A percentile compares a stretch with the other conserved stretches of the same genome.
These are phyloP conservation scores for Nebria ingens DNA, from an alignment of 1,140 invertebrate genomes.

Conservation along the genomic window DNA sequence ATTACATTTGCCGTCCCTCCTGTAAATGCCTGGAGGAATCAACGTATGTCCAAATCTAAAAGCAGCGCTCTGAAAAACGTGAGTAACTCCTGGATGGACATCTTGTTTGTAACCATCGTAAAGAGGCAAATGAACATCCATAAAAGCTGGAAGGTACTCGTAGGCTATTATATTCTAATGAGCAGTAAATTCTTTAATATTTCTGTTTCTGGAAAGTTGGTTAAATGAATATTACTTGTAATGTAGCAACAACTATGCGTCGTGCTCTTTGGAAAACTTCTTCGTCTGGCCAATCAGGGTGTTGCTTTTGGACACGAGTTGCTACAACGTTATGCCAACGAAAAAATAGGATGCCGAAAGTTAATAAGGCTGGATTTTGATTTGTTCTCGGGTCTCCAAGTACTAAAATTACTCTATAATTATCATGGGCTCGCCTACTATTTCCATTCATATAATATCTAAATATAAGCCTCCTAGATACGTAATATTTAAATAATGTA, in stretches of 20 bases:
- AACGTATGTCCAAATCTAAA: constrained; percentile 96
- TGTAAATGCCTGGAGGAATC: constrained; percentile 86
- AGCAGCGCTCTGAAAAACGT: constrained; percentile 95
- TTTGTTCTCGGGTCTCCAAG: constrained; percentile 93
- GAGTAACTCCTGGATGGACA: constrained; percentile 89
- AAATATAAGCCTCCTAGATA: no score
- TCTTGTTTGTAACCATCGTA: constrained; percentile 84
- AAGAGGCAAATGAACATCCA: constrained; percentile 54
- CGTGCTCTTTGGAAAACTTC: constrained; percentile 86
- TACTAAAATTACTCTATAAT: constrained; percentile 58
- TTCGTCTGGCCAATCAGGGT: constrained; percentile 88
- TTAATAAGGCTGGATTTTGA: constrained; percentile 91
- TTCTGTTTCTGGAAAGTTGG: not conserved
- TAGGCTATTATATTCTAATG: constrained; percentile 93
- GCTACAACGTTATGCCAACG: constrained; percentile 95
- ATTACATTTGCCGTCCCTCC: constrained; percentile 70
- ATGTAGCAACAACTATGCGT: constrained; percentile 79
- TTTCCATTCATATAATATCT: no score
- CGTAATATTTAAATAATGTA: no score
- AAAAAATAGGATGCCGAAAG: constrained; percentile 87
- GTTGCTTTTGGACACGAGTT: constrained; percentile 55
- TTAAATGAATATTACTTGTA: constrained; percentile 58
- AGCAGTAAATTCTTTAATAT: not conserved
- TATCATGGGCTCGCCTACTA: no score
- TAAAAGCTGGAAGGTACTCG: constrained; percentile 87